Evolutionary conservation across 2,113 vertebrate genomes (phyloP), one percentile per base, ranked within the genome.

Genomic region (Empidonax traillii): DNA sequence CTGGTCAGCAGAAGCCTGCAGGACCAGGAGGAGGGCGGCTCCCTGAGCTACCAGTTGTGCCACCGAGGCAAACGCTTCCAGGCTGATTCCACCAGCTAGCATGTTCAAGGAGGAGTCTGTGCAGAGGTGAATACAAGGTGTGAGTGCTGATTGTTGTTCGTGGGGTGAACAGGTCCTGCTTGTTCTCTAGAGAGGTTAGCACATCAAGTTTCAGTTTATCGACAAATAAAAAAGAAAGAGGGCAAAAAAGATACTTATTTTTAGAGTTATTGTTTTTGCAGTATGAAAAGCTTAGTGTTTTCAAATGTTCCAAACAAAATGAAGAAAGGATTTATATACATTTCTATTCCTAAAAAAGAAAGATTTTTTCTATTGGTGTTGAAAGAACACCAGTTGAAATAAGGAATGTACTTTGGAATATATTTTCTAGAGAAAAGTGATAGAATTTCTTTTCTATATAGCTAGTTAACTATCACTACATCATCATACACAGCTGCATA

Each of bases 1-100:
- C 77, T 41, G 33, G n/a, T 82, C 39, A 61, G 46, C 53, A 82
- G 46, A 62, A 82, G 39, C 19, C 9, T 75, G 69, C 78, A 75
- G 78, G 62, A 47, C 39, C 8, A 20, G 39, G 87, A 75, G 62
- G 78, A 61, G 69, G 53, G 46, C 78, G 82, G 53, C 62, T n/a
- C n/a, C 6, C 1, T 53, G 53, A 82, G 28, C 4, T 2, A 6
- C 39, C 1, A 3, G 28, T 24, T 4, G 0, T 39, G 78, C 62
- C 69, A 75, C 24, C n/a, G 78, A 18, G 43, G 43, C 16, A 44
- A 44, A 44, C 16, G 43, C 43, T 44, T 44, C 43, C 43, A 44
- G 43, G 78, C 53, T 12, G 78, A 46, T 10, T 21, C 8, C 9
- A 89, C 10, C 55, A 83, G 43, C 16, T 44, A 17, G 43, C 43